phyloP scores from a whole-genome alignment of 2,113 vertebrate species.

The Ranitomeya imitator region DNA sequence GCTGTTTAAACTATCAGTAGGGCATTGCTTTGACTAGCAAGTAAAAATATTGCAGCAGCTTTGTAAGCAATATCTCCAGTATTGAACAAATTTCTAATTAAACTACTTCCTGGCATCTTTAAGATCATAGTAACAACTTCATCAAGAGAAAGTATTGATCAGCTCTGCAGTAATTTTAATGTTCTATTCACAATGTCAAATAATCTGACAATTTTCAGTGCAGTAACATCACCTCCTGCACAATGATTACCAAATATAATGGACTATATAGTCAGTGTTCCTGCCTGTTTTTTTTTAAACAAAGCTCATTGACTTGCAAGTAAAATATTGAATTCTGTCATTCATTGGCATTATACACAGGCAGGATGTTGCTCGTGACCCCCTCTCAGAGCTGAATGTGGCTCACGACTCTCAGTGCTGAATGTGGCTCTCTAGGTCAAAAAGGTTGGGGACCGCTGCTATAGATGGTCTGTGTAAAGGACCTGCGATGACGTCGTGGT shows the following conservation, averaged over 20 bases:
- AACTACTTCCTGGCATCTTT: background rate
- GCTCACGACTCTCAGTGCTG: no score
- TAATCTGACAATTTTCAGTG: background rate
- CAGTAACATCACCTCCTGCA: background rate
- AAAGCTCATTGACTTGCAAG: background rate
- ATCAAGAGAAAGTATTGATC: slow-evolving; percentile 13
- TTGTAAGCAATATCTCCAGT: background rate
- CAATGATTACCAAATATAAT: background rate
- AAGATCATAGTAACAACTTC: slow-evolving; percentile 11
- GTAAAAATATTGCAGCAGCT: background rate
- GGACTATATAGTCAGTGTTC: background rate
- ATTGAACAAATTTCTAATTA: background rate
- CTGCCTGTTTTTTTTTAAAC: background rate
- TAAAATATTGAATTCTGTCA: slow-evolving; percentile 1
- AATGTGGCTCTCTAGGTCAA: no score
- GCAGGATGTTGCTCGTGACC: no score
- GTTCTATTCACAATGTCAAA: background rate
- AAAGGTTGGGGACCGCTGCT: no score
- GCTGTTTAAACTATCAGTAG: background rate
- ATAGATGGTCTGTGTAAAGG: no score
- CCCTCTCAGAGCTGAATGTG: no score
- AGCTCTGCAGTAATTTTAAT: slow-evolving; percentile 11
- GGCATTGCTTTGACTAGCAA: background rate
- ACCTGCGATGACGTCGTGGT: no score
- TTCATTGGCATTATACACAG: background rate